A percentile compares a stretch with the other conserved stretches of the same genome.
Conservation (phyloP, 2,888 invertebrate genomes). For the Ctenicera cuprea region DNA sequence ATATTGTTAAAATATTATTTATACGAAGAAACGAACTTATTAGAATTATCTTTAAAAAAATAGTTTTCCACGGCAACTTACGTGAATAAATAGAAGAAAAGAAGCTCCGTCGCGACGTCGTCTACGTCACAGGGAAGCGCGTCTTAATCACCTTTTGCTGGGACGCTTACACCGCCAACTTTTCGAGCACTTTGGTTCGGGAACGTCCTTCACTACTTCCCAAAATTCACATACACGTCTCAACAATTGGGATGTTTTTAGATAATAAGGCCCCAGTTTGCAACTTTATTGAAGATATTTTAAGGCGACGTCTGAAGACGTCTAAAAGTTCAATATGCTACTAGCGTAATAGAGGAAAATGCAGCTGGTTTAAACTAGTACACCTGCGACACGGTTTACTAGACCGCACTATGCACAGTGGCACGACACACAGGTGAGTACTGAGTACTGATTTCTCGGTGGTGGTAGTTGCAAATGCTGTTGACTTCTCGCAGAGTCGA, state of each 20-base stretch:
- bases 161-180: conserved; percentile 36
- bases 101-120: conserved; percentile 33
- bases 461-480: conserved; percentile 62
- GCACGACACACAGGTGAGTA: conserved; percentile 62
- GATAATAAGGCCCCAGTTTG: conserved; percentile 33
- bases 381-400: conserved; percentile 54
- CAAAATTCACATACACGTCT: conserved; percentile 25
- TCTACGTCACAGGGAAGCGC: conserved; percentile 23
- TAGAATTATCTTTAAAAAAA: too few species aligned
- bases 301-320: conserved; percentile 8
- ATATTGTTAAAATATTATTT: too few species aligned
- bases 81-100: conserved; percentile 20
- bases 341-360: conserved; percentile 6
- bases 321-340: conserved; percentile 13
- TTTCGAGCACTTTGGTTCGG: conserved; percentile 30
- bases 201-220: conserved; percentile 12
- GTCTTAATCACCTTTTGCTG: conserved; percentile 27
- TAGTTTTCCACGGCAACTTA: not conserved
- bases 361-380: conserved; percentile 54
- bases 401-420: conserved; percentile 53
- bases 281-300: not conserved
- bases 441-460: conserved; percentile 59
- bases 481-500: conserved; percentile 62
- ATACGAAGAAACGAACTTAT: too few species aligned
- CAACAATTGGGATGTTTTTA: conserved; percentile 18